Base-by-base conservation (phyloP, 2,888 invertebrate genomes). In the Cartodere bifasciata region DNA sequence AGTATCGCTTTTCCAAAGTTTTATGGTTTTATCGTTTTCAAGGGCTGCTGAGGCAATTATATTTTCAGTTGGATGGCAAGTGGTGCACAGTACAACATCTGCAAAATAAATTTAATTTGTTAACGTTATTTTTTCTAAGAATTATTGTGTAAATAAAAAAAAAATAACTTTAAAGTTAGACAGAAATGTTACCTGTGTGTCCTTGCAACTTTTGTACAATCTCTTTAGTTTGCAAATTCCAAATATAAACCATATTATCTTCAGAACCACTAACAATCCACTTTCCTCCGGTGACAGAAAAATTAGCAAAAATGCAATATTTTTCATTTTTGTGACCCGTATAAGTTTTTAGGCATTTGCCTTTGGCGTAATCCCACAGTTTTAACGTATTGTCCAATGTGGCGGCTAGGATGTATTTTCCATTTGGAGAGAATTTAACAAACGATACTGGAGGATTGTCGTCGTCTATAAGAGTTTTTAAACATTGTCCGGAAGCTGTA, bases 241-340 rank as follows among this genome's bases (percentile, higher is more conserved):
- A 98, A 50, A 98, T 94, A 58, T 97, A 98, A 1, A 99, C 92
- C 70, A 90, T 75, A 58, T 94, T 88, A 62, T 98, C 98, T 64
- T 98, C 98, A 3, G 97, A 97, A n/a, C 98, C 98, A 22, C 94
- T 95, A 26, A 99, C 97, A 56, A 98, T 99, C 98, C 98, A 98
- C 87, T 99, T 98, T 55, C 98, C 98, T 35, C 98, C 98, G 10
- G 98, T 99, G 4, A 99, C 97, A 17, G 97, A 98, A 62, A 98
- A 98, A 63, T 99, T 99, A 27, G 98, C 97, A 60, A 98, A 98
- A 59, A 99, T 92, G 59, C 98, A 98, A 62, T 94, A 99, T 58
- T 98, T 98, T 62, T 97, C 95, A 61, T 98, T 99, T 61, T 87
- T 87, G 60, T 99, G 98, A 3, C 97, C 97, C 0, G 85, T 85